Percentiles rank a stretch among this genome's conserved stretches.
Conservation (phyloP, 2,888 invertebrate species). For the Pachydiplax longipennis region DNA sequence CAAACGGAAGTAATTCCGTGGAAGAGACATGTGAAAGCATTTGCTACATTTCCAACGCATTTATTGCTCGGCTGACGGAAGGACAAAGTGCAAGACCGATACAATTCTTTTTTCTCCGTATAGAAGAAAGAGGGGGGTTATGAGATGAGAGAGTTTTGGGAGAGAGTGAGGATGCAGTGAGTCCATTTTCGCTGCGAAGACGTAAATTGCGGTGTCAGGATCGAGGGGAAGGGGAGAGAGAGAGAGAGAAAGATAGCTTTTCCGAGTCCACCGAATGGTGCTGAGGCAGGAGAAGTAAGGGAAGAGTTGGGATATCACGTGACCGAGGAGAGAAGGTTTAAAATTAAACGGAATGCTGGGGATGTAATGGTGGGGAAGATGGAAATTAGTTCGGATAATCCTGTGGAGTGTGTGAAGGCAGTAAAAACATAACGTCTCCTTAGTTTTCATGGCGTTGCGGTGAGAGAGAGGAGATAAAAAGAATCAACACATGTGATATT, state of each 20-base stretch:
- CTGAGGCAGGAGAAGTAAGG: not conserved
- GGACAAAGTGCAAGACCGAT: no score
- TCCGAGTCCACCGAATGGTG: not conserved
- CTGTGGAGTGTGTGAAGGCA: not conserved
- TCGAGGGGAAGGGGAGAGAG: not conserved
- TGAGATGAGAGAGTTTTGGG: not conserved
- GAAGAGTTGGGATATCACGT: not conserved
- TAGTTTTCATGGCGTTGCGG: not conserved
- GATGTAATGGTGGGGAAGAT: not conserved
- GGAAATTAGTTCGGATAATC: not conserved
- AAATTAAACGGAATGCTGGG: slow-evolving; percentile 10
- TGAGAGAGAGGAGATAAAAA: not conserved
- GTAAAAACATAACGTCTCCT: not conserved
- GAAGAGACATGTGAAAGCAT: no score
- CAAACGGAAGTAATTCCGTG: no score
- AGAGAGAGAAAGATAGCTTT: not conserved
- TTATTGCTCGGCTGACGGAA: no score
- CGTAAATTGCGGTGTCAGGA: slow-evolving; percentile 38
- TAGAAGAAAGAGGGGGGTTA: no score
- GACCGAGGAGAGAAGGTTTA: not conserved
- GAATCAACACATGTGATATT: not conserved
- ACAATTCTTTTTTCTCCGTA: no score
- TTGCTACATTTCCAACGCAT: no score
- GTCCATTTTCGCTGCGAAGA: not conserved
- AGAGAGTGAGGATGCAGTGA: not conserved